Evolutionary conservation across 2,797 vertebrate species (phyloP).

Genomic region (Valencia hispanica): DNA sequence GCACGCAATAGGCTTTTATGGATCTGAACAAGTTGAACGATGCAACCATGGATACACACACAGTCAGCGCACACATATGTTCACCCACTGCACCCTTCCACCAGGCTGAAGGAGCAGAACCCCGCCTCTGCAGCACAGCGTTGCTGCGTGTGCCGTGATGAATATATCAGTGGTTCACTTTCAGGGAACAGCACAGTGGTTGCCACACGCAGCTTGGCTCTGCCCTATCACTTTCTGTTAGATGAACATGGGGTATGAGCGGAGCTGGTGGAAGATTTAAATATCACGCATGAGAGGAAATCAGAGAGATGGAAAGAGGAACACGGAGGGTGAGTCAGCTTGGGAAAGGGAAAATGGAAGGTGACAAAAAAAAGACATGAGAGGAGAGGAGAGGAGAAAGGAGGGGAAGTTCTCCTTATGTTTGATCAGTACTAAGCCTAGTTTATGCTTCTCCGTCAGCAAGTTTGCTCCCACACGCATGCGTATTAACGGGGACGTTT

Average conservation of each 20-base stretch:
- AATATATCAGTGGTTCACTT: slow-evolving; percentile 70
- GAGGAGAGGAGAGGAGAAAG: slow-evolving; percentile 20
- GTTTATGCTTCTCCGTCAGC: no score
- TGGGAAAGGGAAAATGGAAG: slow-evolving; percentile 29
- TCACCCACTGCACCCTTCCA: slow-evolving; percentile 24
- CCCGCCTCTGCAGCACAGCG: slow-evolving; percentile 10
- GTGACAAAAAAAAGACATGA: slow-evolving; percentile 25
- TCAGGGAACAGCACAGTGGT: slow-evolving; percentile 45
- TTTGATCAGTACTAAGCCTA: slow-evolving; percentile 68
- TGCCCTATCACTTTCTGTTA: slow-evolving; percentile 70
- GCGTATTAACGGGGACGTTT: no score
- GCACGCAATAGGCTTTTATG: slow-evolving; percentile 54
- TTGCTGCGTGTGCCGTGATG: slow-evolving; percentile 41
- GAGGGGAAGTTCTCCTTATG: slow-evolving; percentile 58
- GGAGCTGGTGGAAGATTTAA: slow-evolving; percentile 59
- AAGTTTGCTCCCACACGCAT: no score
- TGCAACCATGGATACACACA: slow-evolving; percentile 28
- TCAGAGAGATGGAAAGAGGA: slow-evolving; percentile 12
- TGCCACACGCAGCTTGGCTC: slow-evolving; percentile 65
- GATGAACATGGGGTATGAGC: slow-evolving; percentile 42
- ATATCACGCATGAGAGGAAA: slow-evolving; percentile 47
- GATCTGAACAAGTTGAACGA: slow-evolving; percentile 21
- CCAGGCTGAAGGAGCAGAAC: slow-evolving; percentile 19
- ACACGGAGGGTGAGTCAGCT: slow-evolving; percentile 26
- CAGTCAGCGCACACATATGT: slow-evolving; percentile 30